Base-by-base conservation (phyloP, 2,113 vertebrate species). In the Misgurnus mizolepis region DNA sequence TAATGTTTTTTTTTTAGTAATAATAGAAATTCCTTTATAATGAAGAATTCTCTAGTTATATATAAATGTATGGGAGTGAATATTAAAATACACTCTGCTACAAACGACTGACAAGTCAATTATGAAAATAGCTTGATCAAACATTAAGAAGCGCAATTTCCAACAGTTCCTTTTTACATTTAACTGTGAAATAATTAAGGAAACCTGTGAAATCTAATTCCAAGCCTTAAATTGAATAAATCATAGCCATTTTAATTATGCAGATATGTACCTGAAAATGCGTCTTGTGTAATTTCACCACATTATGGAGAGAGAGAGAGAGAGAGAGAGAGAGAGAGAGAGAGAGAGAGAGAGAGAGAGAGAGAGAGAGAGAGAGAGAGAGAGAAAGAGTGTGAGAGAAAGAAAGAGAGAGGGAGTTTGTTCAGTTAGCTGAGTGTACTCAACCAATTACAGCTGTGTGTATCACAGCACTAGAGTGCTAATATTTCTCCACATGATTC, bases 371-470 rank as follows among this genome's bases (percentile, higher is more conserved):
- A 22, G 22, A 22, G 22, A 22, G 22, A 22, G 27, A 34, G 27
- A 34, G 27, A 34, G 56, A 58, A 11, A 41, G 61, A 55, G 22
- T 0, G 22, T 0, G 22, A 22, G 22, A 22, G 22, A 22, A 1
- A 22, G 22, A 22, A 1, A 22, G 22, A 22, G 22, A 76, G 62
- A 22, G 72, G 11, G 71, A 87, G 83, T 84, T 83, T 88, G 86
- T 87, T 91, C 90, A 90, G 90, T 91, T 91, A 91, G 91, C 85
- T 85, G 82, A 91, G 89, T 91, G 89, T 88, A 90, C 85, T 86
- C 86, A 85, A 88, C 90, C 90, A 91, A 91, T 93, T 91, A 90
- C 89, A 64, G 83, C 90, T 85, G 89, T 89, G 87, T 90, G 87
- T 82, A 77, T 84, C 58, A 84, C 76, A 76, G 85, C 47, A 80